Evolutionary conservation across 2,113 vertebrate species (phyloP).

Genomic region (Corythornis vintsioides): DNA sequence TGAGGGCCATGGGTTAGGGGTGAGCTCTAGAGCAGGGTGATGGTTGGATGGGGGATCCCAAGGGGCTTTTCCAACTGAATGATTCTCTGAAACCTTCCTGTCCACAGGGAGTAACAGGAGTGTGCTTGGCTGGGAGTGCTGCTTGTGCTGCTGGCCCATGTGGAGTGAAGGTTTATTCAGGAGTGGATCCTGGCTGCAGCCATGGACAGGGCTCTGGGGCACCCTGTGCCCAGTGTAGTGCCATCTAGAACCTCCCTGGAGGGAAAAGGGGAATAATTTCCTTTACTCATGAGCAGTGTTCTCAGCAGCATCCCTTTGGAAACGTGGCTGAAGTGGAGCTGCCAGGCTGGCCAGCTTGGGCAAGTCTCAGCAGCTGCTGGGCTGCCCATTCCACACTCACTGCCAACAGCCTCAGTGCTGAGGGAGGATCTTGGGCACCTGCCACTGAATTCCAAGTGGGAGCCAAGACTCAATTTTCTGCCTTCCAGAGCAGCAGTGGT

Average conservation of each 20-base stretch:
- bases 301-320: background rate
- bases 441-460: background rate
- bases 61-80: too few species aligned
- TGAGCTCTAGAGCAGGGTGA: too few species aligned
- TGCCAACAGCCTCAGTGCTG: background rate
- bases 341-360: background rate
- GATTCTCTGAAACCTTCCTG: background rate
- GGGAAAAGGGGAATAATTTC: background rate
- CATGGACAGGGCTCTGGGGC: background rate
- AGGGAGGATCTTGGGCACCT: background rate
- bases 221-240: rapidly evolving
- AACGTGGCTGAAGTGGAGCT: background rate
- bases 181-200: too few species aligned
- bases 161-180: background rate
- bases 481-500: background rate
- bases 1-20: too few species aligned
- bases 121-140: background rate
- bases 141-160: background rate
- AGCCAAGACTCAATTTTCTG: background rate
- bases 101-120: background rate
- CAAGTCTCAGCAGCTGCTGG: background rate
- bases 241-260: background rate
- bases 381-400: background rate
- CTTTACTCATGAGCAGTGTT: background rate
- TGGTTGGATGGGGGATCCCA: too few species aligned